Base-by-base conservation (phyloP, 2,888 invertebrate genomes). In the Chrysotoxum bicinctum region DNA sequence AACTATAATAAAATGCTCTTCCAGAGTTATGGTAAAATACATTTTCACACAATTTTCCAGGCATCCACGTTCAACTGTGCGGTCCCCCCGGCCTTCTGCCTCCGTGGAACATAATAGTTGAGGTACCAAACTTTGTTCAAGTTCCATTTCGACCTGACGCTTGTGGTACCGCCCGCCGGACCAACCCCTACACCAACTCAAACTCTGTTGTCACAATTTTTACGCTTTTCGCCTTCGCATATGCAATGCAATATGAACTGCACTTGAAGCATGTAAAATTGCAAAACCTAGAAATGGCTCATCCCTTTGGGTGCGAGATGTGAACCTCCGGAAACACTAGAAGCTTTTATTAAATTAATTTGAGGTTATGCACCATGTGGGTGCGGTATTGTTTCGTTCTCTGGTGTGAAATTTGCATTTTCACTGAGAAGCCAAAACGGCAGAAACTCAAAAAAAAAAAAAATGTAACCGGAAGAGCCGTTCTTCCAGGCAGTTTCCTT, bases 301-400 rank as follows among this genome's bases (percentile, higher is more conserved):
- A 74, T 62, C 62, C 70, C 43, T 35, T 14, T 12, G 14, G 48
- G 2, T 30, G 43, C 30, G 32, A 66, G 48, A 48, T 45, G 19
- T 14, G 23, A 37, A 62, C 30, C 40, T 43, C 60, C 64, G 43
- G 40, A 54, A 45, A 48, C 48, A 37, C 70, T 73, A 32, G 72
- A 68, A 80, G 80, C 76, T 80, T 83, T 85, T 85, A 80, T 85
- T 85, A 85, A 85, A 75, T 85, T 85, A 85, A 85, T 80, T 85
- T 85, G 72, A 85, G 84, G 84, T 80, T 85, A 80, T 85, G 75
- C 80, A 80, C 45, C 80, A 68, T 75, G 66, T 84, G 80, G 80
- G 80, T 68, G 80, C 68, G 60, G 80, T 60, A 68, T 52, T 72
- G 73, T 73, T 43, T 56, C 35, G 84, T 72, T 85, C 75, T 80